phyloP scores from a whole-genome alignment of 1,140 invertebrate species.

The Periplaneta americana region DNA sequence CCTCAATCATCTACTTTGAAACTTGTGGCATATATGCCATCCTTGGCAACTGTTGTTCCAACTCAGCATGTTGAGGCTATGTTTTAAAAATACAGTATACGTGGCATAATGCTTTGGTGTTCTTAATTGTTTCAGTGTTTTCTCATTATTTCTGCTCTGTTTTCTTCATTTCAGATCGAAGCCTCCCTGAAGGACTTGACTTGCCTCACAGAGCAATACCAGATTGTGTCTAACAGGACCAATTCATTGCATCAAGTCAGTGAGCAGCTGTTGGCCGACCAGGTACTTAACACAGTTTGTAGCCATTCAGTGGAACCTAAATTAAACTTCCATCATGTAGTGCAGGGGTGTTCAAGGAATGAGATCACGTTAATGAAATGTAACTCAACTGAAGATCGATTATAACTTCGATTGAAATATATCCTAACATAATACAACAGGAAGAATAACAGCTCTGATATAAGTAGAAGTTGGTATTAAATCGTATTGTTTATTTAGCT shows the following conservation, averaged over 20 bases:
- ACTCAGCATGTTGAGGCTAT: too few species aligned
- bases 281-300: too few species aligned
- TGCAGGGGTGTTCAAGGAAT: neutral
- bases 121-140: too few species aligned
- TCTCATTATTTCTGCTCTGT: neutral
- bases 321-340: too few species aligned
- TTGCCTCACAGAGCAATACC: slow-evolving; percentile 69
- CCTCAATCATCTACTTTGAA: too few species aligned
- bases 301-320: too few species aligned
- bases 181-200: slow-evolving; percentile 63
- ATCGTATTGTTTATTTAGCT: too few species aligned
- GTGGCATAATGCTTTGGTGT: too few species aligned
- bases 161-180: slow-evolving; percentile 51
- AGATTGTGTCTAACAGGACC: slow-evolving; percentile 83
- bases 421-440: neutral
- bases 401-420: neutral
- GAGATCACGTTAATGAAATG: neutral
- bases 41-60: too few species aligned
- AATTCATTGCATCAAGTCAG: slow-evolving; percentile 84
- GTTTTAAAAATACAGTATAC: too few species aligned
- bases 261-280: slow-evolving; percentile 82
- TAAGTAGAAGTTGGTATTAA: neutral
- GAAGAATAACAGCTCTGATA: neutral
- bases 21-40: too few species aligned
- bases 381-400: neutral